Percentiles rank a stretch among this genome's conserved stretches.
Evolutionary conservation across 2,797 vertebrate species (phyloP).

Genomic region (Todus mexicanus): DNA sequence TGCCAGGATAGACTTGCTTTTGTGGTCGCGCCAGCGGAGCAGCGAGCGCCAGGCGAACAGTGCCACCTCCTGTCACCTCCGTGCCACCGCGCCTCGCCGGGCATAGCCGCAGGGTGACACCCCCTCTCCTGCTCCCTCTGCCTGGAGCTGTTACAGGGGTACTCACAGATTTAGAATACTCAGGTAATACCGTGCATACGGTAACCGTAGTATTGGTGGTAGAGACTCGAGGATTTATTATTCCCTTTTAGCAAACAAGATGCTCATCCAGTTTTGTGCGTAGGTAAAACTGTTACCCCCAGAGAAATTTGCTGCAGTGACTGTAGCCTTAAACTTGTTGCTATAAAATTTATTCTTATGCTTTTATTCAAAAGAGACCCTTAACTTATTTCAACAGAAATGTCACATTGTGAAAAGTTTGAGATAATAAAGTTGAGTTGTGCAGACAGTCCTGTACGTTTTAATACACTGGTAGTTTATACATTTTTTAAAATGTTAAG

Average conservation of each 20-base stretch:
- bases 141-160: rapidly evolving
- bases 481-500: not conserved
- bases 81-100: not conserved
- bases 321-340: not conserved
- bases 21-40: not conserved
- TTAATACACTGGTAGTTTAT: not conserved
- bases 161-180: not conserved
- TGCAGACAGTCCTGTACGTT: not conserved
- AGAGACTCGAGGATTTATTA: not conserved
- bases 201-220: not conserved
- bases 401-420: not conserved
- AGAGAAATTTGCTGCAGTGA: not conserved
- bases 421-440: not conserved
- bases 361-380: not conserved
- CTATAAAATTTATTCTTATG: not conserved
- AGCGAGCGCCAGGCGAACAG: not conserved
- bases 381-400: not conserved
- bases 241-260: not conserved
- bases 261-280: not conserved
- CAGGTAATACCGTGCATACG: not conserved
- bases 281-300: no score
- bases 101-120: not conserved
- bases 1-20: not conserved
- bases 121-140: not conserved
- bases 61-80: not conserved